Base-by-base conservation (phyloP, 2,797 vertebrate species). In the Lacerta bilineata region DNA sequence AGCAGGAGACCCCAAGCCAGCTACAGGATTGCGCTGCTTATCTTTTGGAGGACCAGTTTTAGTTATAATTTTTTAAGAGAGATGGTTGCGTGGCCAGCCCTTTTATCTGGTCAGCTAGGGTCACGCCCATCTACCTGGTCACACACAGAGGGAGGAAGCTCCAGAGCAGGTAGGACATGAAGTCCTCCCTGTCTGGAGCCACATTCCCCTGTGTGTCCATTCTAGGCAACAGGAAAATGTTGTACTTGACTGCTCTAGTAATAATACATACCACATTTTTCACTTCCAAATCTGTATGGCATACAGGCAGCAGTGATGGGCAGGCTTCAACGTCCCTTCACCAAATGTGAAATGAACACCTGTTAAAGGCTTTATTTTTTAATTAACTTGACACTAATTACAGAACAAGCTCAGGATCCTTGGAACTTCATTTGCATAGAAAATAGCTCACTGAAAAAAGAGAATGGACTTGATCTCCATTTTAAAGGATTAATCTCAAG, bases 341-440 rank as follows among this genome's bases (percentile, higher is more conserved):
- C 27, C 20, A 72, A 74, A 36, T 33, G 80, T 82, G 79, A 75
- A 87, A 87, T 81, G 94, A 92, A 93, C 94, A 96, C 94, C 95
- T 95, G 93, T 95, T 93, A 91, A 91, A 84, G 85, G 89, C 92
- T 94, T 93, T 94, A 91, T 93, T 95, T 95, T 96, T 95, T 93
- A 95, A 96, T 95, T 94, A 96, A 93, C 89, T 90, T 91, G 93
- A 94, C 90, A 91, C 92, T 94, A 93, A 94, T 95, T 94, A 93
- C 88, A 77, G 81, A 75, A 82, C 92, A 86, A 92, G 92, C 91
- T 94, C 90, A 91, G 71, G 90, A 90, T 90, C 89, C 80, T 93
- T 84, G 84, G 41, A 94, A 87, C 64, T 74, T 83, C 84, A 66
- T 89, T 93, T 91, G 86, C 85, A 25, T 17, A n/a, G 77, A 87